Evolutionary conservation across 2,113 vertebrate genomes (phyloP).

Genomic region (Sterrhoptilus dennistouni): DNA sequence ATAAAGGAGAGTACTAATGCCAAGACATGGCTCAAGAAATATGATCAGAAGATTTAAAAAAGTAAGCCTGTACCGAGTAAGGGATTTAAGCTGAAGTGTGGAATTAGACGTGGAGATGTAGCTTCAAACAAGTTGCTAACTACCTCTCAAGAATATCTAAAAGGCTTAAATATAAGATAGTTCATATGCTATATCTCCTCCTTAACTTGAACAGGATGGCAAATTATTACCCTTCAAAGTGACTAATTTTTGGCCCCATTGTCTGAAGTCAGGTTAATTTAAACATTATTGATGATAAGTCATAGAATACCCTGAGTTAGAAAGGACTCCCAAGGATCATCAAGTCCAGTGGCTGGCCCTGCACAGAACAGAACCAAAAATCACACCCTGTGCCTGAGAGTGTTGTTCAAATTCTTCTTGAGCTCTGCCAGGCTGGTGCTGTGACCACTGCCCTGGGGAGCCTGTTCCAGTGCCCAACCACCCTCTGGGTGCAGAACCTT

Average conservation of each 20-base stretch:
- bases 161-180: background rate
- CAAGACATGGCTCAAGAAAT: background rate
- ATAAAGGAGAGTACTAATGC: background rate
- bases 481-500: rapidly evolving
- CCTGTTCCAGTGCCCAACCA: background rate
- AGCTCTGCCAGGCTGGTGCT: background rate
- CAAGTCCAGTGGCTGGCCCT: background rate
- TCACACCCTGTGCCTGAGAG: background rate
- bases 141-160: background rate
- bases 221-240: background rate
- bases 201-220: background rate
- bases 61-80: background rate
- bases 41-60: background rate
- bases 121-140: background rate
- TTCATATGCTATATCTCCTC: background rate
- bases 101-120: background rate
- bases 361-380: background rate
- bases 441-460: background rate
- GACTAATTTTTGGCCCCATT: background rate
- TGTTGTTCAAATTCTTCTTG: background rate
- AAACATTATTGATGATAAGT: background rate
- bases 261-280: background rate
- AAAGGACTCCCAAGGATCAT: background rate
- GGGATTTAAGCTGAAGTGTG: background rate
- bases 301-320: background rate